A percentile compares a stretch with the other conserved stretches of the same genome.
Conservation (phyloP, 2,797 vertebrate species). For the Masticophis lateralis region DNA sequence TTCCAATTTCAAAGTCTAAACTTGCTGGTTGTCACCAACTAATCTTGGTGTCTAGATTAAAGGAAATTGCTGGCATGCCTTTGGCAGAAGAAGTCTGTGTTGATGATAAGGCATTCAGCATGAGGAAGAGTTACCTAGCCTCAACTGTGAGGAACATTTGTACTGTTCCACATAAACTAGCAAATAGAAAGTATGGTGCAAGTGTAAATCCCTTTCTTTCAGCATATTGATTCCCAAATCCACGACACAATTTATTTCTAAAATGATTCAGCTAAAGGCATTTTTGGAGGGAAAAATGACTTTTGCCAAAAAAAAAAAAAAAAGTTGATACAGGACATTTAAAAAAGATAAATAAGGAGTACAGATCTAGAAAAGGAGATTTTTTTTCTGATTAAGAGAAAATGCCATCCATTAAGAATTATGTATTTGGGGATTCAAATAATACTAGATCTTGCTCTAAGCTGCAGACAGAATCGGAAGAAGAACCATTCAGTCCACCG, state of each 20-base stretch:
- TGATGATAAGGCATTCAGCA: background rate
- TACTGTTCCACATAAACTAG: background rate
- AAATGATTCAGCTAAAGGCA: background rate
- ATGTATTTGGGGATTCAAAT: background rate
- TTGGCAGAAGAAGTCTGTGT: background rate
- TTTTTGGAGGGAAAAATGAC: background rate
- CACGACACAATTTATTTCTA: background rate
- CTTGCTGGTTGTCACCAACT: background rate
- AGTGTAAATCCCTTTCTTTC: background rate
- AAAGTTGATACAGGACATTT: background rate
- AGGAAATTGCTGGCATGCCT: background rate
- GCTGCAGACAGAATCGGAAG: background rate
- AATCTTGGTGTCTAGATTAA: conserved; percentile 7
- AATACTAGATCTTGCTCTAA: background rate
- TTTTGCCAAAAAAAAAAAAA: background rate
- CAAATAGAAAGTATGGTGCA: background rate
- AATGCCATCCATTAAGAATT: background rate
- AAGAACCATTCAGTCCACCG: background rate
- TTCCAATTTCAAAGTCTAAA: background rate
- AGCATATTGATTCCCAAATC: background rate
- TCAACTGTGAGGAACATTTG: background rate
- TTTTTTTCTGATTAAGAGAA: background rate
- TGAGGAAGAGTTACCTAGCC: background rate
- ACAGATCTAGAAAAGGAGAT: background rate
- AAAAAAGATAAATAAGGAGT: background rate